Percentiles rank a stretch among this genome's conserved stretches.
Conservation (phyloP, 2,888 invertebrate species). For the Tromatobia lineatoria region DNA sequence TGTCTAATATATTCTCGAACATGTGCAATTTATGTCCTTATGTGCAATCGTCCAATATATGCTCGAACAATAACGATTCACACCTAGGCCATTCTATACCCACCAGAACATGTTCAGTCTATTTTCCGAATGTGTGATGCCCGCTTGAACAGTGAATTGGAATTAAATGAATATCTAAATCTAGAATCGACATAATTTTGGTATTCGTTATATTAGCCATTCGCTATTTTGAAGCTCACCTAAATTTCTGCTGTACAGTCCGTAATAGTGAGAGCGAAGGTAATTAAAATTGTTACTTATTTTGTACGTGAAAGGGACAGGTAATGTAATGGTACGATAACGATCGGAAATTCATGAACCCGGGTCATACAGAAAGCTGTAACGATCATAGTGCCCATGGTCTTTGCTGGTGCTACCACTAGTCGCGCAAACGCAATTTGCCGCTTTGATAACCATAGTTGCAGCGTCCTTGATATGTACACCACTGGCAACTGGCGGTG, state of each 20-base stretch:
- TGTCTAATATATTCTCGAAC: too few relatives aligned
- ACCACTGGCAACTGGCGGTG: conserved; percentile 29
- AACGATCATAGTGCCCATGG: conserved; percentile 9
- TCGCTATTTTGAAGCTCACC: too few relatives aligned
- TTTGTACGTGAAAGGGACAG: neutral
- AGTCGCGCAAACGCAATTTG: conserved; percentile 72
- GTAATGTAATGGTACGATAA: neutral
- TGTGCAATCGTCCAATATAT: too few relatives aligned
- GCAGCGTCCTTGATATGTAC: conserved; percentile 10
- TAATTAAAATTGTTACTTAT: conserved; percentile 7
- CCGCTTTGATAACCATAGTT: conserved; percentile 72
- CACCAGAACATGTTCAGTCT: too few relatives aligned
- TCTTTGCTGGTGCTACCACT: neutral
- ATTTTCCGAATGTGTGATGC: too few relatives aligned
- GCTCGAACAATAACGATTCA: too few relatives aligned
- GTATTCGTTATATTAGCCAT: too few relatives aligned
- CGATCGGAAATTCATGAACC: conserved; percentile 26
- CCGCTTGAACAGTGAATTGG: too few relatives aligned
- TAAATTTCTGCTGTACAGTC: neutral
- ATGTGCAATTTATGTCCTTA: too few relatives aligned
- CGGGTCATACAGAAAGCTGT: conserved; percentile 2
- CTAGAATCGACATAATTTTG: too few relatives aligned
- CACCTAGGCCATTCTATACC: too few relatives aligned
- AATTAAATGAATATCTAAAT: too few relatives aligned
- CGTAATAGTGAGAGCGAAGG: neutral